Conservation (phyloP, 2,797 vertebrate genomes). For the Sebastes hubbsi region DNA sequence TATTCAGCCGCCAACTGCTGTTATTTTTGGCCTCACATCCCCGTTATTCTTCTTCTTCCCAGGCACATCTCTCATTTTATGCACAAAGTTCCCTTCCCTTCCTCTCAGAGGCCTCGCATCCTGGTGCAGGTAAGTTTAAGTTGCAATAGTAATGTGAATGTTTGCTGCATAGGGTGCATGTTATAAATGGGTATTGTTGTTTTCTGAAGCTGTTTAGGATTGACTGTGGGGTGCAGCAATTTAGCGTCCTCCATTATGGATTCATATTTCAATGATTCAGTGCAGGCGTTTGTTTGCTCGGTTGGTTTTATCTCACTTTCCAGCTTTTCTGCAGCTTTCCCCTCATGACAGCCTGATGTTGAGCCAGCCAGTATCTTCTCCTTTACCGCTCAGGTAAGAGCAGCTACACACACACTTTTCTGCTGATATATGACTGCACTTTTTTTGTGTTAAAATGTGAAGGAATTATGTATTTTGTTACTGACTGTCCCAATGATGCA, state of each 20-base stretch:
- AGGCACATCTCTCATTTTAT: constrained; percentile 99
- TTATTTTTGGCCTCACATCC: constrained; percentile 50
- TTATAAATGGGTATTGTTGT: background rate
- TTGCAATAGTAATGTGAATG: background rate
- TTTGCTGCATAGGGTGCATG: background rate
- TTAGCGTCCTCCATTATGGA: constrained; percentile 25
- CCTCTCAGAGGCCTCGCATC: constrained; percentile 95
- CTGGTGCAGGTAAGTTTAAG: constrained; percentile 90
- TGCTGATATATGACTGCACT: background rate
- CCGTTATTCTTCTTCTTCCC: constrained; percentile 25
- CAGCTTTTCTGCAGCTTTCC: constrained; percentile 85
- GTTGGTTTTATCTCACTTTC: constrained; percentile 38
- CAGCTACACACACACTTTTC: background rate
- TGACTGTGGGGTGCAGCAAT: constrained; percentile 1
- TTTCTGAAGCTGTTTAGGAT: constrained; percentile 4
- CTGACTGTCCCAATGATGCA: background rate
- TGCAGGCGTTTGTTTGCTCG: constrained; percentile 14
- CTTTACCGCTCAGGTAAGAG: constrained; percentile 92
- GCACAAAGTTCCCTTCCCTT: constrained; percentile 99
- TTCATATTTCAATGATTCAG: constrained; percentile 25
- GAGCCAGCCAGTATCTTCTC: constrained; percentile 96
- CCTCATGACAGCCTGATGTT: constrained; percentile 97
- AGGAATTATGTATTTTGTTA: background rate
- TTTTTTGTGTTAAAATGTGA: background rate
- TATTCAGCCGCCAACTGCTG: constrained; percentile 10